Conservation (phyloP, 2,113 vertebrate species). For the Corapipo altera region DNA sequence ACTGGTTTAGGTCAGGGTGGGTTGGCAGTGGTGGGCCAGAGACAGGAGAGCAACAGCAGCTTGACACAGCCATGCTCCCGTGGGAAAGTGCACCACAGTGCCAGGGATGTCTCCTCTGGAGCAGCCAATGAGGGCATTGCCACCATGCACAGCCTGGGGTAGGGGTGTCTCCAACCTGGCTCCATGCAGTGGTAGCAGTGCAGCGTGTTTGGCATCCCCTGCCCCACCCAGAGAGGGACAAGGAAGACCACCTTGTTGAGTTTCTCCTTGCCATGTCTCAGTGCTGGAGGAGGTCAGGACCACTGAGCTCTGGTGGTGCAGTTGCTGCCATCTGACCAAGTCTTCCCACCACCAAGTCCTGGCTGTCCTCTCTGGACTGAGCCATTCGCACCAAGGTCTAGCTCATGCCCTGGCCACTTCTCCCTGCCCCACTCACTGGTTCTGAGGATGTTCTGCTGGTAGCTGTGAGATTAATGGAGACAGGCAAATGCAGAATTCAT, state of each 20-base stretch:
- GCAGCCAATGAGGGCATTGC: not conserved
- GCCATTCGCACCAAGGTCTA: not conserved
- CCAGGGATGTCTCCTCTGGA: not conserved
- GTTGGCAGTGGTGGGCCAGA: not conserved
- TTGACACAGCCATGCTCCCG: accelerated
- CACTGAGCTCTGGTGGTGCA: not conserved
- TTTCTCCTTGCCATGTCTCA: not conserved
- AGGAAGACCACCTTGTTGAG: not conserved
- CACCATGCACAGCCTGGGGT: accelerated
- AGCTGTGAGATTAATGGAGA: not conserved
- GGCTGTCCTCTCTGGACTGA: not conserved
- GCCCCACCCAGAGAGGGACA: not conserved
- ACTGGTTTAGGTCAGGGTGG: accelerated
- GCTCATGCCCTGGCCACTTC: not conserved
- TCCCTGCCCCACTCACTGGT: accelerated
- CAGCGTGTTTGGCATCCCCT: not conserved
- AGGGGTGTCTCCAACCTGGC: not conserved
- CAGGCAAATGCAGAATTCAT: not conserved
- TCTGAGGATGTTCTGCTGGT: not conserved
- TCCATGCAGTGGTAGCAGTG: not conserved
- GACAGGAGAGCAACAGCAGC: not conserved
- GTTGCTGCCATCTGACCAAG: not conserved
- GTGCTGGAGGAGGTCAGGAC: not conserved
- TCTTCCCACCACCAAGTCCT: accelerated
- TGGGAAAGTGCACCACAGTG: not conserved